Percentiles rank a stretch among this genome's conserved stretches.
Conservation (phyloP, 2,888 invertebrate genomes). For the Tricholauxania praeusta region DNA sequence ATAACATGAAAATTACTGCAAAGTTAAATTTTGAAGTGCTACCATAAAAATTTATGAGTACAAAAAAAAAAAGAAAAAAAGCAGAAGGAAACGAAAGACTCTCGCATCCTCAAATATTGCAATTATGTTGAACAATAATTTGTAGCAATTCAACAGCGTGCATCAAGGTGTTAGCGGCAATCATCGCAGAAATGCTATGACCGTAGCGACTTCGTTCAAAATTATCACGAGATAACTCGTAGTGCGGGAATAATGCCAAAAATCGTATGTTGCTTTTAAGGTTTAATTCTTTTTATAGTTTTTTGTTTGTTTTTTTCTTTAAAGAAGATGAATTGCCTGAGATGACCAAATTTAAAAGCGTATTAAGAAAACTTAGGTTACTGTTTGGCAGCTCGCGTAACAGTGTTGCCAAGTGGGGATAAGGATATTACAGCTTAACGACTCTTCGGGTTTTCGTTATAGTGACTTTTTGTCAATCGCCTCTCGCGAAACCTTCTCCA, state of each 20-base stretch:
- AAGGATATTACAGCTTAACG: no score
- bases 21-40: slow-evolving; percentile 4
- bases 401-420: no score
- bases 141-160: neutral
- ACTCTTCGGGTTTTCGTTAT: no score
- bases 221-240: neutral
- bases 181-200: no score
- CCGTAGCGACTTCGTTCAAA: neutral
- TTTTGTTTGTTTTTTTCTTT: no score
- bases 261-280: neutral
- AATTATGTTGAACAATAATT: slow-evolving; percentile 31
- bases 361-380: slow-evolving; percentile 24
- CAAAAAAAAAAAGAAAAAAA: neutral
- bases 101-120: slow-evolving; percentile 5
- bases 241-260: slow-evolving; percentile 2
- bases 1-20: slow-evolving; percentile 9
- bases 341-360: slow-evolving; percentile 34
- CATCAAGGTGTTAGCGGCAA: no score
- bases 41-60: slow-evolving; percentile 7
- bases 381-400: neutral
- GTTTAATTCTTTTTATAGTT: no score
- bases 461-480: no score
- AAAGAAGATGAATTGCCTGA: neutral
- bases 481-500: no score
- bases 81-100: neutral